These are phyloP conservation scores for Spinus olivaceus DNA, from an alignment of 2,797 vertebrate genomes.

Conservation along the genomic window DNA sequence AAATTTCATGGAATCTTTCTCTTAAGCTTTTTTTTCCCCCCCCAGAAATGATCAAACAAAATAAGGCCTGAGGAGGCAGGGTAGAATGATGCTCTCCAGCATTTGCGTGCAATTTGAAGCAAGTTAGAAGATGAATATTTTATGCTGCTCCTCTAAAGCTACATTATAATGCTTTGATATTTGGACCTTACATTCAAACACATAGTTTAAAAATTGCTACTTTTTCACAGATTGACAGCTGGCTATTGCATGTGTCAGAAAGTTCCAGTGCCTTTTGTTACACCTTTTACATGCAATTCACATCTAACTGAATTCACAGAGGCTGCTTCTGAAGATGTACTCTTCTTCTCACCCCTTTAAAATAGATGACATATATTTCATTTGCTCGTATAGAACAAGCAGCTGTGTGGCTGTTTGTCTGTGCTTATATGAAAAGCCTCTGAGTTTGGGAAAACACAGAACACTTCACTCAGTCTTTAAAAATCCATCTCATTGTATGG, in stretches of 20 bases:
- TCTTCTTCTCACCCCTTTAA: neutral
- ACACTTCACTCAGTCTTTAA: neutral
- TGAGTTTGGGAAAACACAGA: neutral
- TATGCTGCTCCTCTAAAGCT: neutral
- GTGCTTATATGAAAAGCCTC: neutral
- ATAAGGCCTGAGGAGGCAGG: neutral
- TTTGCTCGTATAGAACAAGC: neutral
- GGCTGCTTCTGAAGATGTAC: neutral
- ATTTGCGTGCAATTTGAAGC: neutral
- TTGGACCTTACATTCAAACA: neutral
- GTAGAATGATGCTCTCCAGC: neutral
- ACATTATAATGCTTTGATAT: neutral
- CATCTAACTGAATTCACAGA: neutral
- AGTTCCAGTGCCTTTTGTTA: conserved; percentile 4
- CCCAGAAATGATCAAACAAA: neutral
- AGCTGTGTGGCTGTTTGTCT: neutral
- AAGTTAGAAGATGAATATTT: neutral
- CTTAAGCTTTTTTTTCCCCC: neutral
- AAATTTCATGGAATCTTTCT: neutral
- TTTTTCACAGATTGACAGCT: neutral
- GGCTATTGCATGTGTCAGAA: neutral
- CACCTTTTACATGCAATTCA: neutral
- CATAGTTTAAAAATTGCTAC: neutral
- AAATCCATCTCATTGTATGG: neutral
- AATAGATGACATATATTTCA: neutral